Evolutionary conservation across 2,888 invertebrate species (phyloP).

Genomic region (Tetranychus truncatus): DNA sequence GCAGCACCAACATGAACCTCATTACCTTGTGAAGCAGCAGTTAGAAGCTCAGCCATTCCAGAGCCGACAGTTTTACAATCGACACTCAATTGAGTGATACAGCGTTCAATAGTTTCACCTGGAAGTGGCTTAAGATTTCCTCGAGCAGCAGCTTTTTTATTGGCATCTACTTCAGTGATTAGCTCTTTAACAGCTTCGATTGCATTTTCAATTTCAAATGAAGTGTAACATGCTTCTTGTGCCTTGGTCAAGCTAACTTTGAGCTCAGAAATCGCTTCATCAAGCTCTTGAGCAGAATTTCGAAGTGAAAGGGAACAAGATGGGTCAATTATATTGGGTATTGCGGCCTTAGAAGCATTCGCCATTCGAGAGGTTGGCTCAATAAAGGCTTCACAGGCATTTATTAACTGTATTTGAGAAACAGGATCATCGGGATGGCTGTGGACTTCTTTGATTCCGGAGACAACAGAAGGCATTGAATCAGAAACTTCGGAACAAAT

Average conservation of each 20-base stretch:
- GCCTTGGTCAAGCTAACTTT: conserved; percentile 41
- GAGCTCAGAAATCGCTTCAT: conserved; percentile 44
- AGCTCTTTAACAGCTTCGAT: conserved; percentile 59
- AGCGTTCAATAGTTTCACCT: conserved; percentile 54
- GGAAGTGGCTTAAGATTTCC: conserved; percentile 60
- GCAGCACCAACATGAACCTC: conserved; percentile 60
- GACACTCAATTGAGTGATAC: conserved; percentile 42
- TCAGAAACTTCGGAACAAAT: conserved; percentile 53
- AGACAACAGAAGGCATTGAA: conserved; percentile 59
- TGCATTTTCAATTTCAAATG: conserved; percentile 57
- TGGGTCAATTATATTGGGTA: conserved; percentile 63
- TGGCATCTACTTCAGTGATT: conserved; percentile 60
- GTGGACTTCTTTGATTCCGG: conserved; percentile 52
- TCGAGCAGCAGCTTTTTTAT: conserved; percentile 52
- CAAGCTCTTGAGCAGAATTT: conserved; percentile 47
- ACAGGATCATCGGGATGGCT: conserved; percentile 51
- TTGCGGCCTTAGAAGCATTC: conserved; percentile 54
- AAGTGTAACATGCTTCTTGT: conserved; percentile 51
- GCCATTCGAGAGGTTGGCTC: conserved; percentile 41
- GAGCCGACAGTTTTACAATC: conserved; percentile 59
- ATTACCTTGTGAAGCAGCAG: conserved; percentile 58
- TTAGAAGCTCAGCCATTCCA: conserved; percentile 62
- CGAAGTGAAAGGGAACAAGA: conserved; percentile 54
- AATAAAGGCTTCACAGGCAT: conserved; percentile 62
- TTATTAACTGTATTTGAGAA: conserved; percentile 58